phyloP scores from a whole-genome alignment of 1,140 invertebrate genomes.

The Procambarus virginalis region DNA sequence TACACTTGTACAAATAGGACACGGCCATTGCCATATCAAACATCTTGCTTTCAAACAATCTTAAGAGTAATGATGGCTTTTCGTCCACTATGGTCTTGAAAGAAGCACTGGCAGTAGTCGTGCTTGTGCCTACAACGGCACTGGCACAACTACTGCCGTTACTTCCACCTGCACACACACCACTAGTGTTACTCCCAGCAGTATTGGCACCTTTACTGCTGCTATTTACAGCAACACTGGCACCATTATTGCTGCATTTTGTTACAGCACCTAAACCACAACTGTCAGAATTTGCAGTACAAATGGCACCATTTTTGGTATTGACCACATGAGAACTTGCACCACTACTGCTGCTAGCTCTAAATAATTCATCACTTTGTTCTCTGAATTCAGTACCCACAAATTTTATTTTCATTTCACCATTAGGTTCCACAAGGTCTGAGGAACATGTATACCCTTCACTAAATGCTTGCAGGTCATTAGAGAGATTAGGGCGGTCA shows the following conservation, averaged over 20 bases:
- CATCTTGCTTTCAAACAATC: conserved; percentile 96
- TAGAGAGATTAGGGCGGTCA: not conserved
- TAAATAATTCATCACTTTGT: conserved; percentile 67
- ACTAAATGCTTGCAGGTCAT: conserved; percentile 17
- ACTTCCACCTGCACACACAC: not conserved
- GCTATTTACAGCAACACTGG: not conserved
- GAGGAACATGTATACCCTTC: conserved; percentile 35
- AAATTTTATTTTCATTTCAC: conserved; percentile 6
- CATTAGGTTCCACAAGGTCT: conserved; percentile 22
- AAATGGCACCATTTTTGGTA: conserved; percentile 25
- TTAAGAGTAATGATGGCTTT: conserved; percentile 81
- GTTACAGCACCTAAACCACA: not conserved
- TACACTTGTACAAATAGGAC: conserved; percentile 98
- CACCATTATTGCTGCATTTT: not conserved
- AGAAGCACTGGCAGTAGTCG: not conserved
- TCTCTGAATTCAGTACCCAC: conserved; percentile 20
- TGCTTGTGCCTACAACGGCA: not conserved
- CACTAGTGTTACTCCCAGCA: not conserved
- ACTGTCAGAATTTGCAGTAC: conserved; percentile 14
- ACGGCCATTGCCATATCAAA: conserved; percentile 99
- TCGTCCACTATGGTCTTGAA: conserved; percentile 59
- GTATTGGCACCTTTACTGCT: not conserved
- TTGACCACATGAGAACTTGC: conserved; percentile 3
- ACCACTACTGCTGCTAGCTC: conserved; percentile 65
- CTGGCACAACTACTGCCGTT: not conserved